Conservation (phyloP, 2,888 invertebrate species). For the Harpalus rufipes region DNA sequence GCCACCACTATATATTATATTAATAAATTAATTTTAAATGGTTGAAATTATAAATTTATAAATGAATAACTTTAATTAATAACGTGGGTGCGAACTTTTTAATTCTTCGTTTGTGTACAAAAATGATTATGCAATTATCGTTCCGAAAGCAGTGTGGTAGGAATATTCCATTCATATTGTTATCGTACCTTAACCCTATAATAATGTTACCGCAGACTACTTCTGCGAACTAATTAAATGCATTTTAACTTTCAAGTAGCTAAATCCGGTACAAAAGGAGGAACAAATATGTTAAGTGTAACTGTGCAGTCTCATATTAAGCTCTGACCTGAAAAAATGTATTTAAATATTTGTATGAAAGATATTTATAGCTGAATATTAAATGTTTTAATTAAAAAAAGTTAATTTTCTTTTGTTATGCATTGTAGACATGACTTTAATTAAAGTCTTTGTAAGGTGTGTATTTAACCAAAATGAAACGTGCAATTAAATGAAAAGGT, state of each 20-base stretch:
- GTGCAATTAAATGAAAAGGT: neutral
- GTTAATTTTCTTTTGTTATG: neutral
- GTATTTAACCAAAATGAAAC: neutral
- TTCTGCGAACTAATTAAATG: constrained; percentile 22
- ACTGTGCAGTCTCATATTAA: neutral
- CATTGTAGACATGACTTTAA: constrained; percentile 14
- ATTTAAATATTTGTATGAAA: constrained; percentile 7
- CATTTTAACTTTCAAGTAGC: constrained; percentile 25
- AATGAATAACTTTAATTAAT: no score
- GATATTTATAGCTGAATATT: constrained; percentile 16
- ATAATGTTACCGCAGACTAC: neutral
- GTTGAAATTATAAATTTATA: no score
- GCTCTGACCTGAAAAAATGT: constrained; percentile 8
- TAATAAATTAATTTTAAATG: no score
- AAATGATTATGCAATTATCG: neutral
- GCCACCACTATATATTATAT: no score
- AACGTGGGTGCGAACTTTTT: no score
- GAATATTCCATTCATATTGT: neutral
- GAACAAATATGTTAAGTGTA: constrained; percentile 9
- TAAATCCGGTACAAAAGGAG: constrained; percentile 16
- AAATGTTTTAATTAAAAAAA: neutral
- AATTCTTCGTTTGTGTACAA: neutral
- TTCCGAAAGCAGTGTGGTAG: neutral
- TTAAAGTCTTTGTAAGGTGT: neutral
- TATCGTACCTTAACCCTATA: constrained; percentile 4